Evolutionary conservation across 2,888 invertebrate species (phyloP).

Genomic region (Apotomis capreana): DNA sequence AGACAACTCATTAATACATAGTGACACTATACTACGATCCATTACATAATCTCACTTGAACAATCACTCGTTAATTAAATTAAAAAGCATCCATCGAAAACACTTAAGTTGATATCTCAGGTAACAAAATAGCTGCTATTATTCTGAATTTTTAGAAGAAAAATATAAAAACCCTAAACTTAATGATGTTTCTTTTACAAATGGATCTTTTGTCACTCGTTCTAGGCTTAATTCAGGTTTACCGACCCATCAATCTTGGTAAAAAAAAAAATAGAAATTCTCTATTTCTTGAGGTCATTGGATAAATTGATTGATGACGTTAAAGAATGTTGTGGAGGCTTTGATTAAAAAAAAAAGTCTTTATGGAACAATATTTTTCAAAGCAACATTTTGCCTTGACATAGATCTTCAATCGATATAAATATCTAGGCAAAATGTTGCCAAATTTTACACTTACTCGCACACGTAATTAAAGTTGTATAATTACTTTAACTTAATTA

Average conservation of each 20-base stretch:
- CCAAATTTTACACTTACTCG: too few relatives aligned
- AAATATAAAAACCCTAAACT: not conserved
- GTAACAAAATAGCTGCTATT: not conserved
- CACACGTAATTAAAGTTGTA: too few relatives aligned
- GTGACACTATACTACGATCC: too few relatives aligned
- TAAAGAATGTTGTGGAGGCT: not conserved
- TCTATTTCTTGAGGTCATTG: constrained; percentile 15
- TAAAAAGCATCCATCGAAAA: not conserved
- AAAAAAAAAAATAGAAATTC: constrained; percentile 2
- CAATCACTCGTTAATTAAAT: not conserved
- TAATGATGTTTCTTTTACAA: constrained; percentile 2
- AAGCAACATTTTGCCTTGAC: too few relatives aligned
- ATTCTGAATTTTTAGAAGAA: not conserved
- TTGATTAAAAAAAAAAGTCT: not conserved
- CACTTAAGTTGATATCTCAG: not conserved
- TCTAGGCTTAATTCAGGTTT: constrained; percentile 1
- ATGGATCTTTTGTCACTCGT: not conserved
- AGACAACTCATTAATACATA: too few relatives aligned
- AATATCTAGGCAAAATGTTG: too few relatives aligned
- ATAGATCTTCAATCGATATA: too few relatives aligned
- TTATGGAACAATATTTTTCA: not conserved
- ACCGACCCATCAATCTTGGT: constrained; percentile 26
- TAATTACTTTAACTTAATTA: too few relatives aligned
- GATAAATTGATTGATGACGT: constrained; percentile 29
- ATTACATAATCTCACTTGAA: not conserved